Conservation (phyloP, 2,888 invertebrate species). For the Parnassius mnemosyne region DNA sequence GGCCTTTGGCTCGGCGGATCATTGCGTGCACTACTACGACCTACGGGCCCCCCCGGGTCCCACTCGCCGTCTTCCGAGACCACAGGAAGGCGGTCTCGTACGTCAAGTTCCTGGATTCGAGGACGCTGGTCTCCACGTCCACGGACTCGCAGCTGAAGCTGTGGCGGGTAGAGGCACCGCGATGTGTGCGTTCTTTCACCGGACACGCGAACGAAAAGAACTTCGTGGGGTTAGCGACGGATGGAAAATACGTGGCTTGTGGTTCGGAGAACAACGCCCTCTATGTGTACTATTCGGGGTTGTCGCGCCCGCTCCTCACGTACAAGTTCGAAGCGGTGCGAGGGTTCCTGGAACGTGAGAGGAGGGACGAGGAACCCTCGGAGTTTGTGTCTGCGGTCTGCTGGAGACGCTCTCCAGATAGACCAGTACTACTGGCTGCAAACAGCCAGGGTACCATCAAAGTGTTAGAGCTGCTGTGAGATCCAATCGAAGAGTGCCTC, state of each 20-base stretch:
- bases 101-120: slow-evolving; percentile 92
- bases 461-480: slow-evolving; percentile 86
- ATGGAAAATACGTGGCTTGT: slow-evolving; percentile 95
- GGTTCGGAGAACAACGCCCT: slow-evolving; percentile 97
- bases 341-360: slow-evolving; percentile 88
- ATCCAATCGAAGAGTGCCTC: neutral
- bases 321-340: slow-evolving; percentile 92
- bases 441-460: slow-evolving; percentile 97
- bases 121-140: slow-evolving; percentile 94
- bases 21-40: slow-evolving; percentile 98
- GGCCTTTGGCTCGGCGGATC: slow-evolving; percentile 98
- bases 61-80: slow-evolving; percentile 91
- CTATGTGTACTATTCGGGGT: slow-evolving; percentile 94
- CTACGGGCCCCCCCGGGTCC: slow-evolving; percentile 89
- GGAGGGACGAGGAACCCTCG: slow-evolving; percentile 91
- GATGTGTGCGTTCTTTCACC: slow-evolving; percentile 91
- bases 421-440: slow-evolving; percentile 92
- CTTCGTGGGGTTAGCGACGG: slow-evolving; percentile 95
- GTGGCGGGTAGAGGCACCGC: slow-evolving; percentile 91
- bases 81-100: slow-evolving; percentile 97
- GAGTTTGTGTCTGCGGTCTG: slow-evolving; percentile 98
- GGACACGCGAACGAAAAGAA: slow-evolving; percentile 98
- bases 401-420: slow-evolving; percentile 88
- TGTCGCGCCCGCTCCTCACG: slow-evolving; percentile 91
- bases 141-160: slow-evolving; percentile 95